These are phyloP conservation scores for Microctenopoma lineatum DNA, from an alignment of 2,797 vertebrate genomes.

Conservation along the genomic window DNA sequence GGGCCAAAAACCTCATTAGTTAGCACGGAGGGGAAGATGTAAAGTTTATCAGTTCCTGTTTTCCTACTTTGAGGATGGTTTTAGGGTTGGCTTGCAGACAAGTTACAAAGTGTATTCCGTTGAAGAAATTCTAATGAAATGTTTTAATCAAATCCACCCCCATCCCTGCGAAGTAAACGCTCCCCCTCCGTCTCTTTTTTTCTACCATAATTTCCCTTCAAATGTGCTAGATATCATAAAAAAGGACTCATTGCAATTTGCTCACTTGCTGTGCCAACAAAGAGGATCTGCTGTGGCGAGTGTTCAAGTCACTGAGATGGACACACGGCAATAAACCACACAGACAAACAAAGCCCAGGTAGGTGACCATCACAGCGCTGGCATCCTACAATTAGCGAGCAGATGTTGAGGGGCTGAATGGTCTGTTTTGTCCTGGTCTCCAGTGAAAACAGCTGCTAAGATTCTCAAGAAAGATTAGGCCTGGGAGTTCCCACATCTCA, in stretches of 20 bases:
- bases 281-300: slow-evolving; percentile 35
- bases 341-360: slow-evolving; percentile 19
- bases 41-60: slow-evolving; percentile 81
- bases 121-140: slow-evolving; percentile 69
- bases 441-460: slow-evolving; percentile 62
- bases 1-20: slow-evolving; percentile 81
- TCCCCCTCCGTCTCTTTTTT: slow-evolving; percentile 18
- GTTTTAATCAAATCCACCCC: slow-evolving; percentile 64
- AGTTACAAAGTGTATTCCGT: slow-evolving; percentile 73
- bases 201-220: slow-evolving; percentile 42
- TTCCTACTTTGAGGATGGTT: slow-evolving; percentile 76
- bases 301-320: slow-evolving; percentile 23
- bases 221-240: slow-evolving; percentile 53
- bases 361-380: slow-evolving; percentile 56
- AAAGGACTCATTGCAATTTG: slow-evolving; percentile 49
- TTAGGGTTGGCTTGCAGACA: slow-evolving; percentile 76
- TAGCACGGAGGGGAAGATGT: slow-evolving; percentile 76
- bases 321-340: slow-evolving; percentile 2
- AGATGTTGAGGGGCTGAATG: slow-evolving; percentile 76
- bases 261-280: slow-evolving; percentile 45
- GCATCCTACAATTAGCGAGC: slow-evolving; percentile 59
- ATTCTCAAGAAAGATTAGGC: slow-evolving; percentile 68
- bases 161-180: neutral
- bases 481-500: slow-evolving; percentile 73
- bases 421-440: slow-evolving; percentile 61